Conservation (phyloP, 2,888 invertebrate genomes). For the Nemapogon koenigi region DNA sequence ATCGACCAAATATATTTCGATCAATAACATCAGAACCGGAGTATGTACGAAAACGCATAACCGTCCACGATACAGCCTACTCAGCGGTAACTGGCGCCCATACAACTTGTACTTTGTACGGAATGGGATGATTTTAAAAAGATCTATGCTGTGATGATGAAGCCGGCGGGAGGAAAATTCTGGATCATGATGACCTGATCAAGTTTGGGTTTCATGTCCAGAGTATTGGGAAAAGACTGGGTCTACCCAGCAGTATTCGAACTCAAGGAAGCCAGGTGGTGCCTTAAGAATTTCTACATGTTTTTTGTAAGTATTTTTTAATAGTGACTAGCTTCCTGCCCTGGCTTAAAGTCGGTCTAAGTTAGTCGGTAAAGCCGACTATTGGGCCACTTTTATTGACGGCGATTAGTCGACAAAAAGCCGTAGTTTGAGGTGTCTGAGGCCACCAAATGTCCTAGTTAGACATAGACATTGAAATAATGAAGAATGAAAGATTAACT, state of each 20-base stretch:
- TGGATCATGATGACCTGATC: slow-evolving; percentile 83
- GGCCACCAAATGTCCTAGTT: too few species aligned
- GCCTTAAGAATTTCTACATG: slow-evolving; percentile 24
- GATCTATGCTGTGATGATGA: slow-evolving; percentile 94
- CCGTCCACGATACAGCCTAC: slow-evolving; percentile 85
- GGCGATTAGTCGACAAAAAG: too few species aligned
- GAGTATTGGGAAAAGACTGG: slow-evolving; percentile 81
- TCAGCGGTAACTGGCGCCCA: slow-evolving; percentile 89
- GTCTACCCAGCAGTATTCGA: slow-evolving; percentile 55
- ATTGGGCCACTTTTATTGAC: too few species aligned
- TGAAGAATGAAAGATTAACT: too few species aligned
- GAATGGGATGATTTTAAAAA: slow-evolving; percentile 98
- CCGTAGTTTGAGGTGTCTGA: too few species aligned
- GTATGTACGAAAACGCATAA: slow-evolving; percentile 71
- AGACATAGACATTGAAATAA: too few species aligned
- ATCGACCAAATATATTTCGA: slow-evolving; percentile 77
- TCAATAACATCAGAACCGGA: slow-evolving; percentile 76
- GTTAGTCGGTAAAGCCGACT: too few species aligned
- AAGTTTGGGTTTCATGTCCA: slow-evolving; percentile 94
- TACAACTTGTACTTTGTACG: slow-evolving; percentile 94
- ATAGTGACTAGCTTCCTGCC: too few species aligned
- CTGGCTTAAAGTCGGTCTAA: too few species aligned
- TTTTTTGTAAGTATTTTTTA: too few species aligned
- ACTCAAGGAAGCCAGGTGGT: slow-evolving; percentile 63
- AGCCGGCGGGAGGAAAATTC: slow-evolving; percentile 97